Base-by-base conservation (phyloP, 1,140 invertebrate species). In the Melitaea cinxia region DNA sequence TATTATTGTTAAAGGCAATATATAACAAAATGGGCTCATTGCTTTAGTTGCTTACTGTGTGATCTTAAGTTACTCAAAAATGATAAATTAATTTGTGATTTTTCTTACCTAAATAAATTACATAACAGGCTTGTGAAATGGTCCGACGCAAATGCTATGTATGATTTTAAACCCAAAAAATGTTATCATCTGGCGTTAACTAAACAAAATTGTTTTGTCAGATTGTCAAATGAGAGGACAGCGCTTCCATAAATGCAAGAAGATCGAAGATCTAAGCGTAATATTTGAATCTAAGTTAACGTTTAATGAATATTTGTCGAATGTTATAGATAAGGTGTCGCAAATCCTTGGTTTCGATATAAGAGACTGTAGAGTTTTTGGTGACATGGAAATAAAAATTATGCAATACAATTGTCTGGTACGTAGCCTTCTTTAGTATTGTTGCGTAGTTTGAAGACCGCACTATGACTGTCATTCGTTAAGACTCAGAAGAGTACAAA, bases 51-150 rank as follows among this genome's bases (percentile, higher is more conserved):
- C 23, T 17, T n/a, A 42, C 37, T 42, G 5, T 21, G 42, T 47
- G 10, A 7, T 9, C 5, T 14, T 23, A 2, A 47, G 12, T 47
- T 64, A 45, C 65, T 58, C 14, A 60, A 42, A 59, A 28, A 39
- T 21, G n/a, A 23, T 23, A 2, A 47, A 1, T 23, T 9, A 21
- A 15, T 47, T 23, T 4, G 14, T 24, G 45, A 47, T 47, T 21
- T 23, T 2, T 4, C 15, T 2, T 4, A 23, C 0, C 2, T 47
- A 10, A 17, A 47, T n/a, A 47, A 14, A 14, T 5, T 12, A 39
- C n/a, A 14, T 39, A 6, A 39, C 6, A 39, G 5, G 1, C 14
- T 47, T 4, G 9, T 21, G 1, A 15, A 19, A 47, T 47, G 17
- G 45, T 47, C 12, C 4, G 14, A 21, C 5, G 23, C 9, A 1